phyloP scores from a whole-genome alignment of 2,113 vertebrate species.

The Dolichallabes microphthalmus region DNA sequence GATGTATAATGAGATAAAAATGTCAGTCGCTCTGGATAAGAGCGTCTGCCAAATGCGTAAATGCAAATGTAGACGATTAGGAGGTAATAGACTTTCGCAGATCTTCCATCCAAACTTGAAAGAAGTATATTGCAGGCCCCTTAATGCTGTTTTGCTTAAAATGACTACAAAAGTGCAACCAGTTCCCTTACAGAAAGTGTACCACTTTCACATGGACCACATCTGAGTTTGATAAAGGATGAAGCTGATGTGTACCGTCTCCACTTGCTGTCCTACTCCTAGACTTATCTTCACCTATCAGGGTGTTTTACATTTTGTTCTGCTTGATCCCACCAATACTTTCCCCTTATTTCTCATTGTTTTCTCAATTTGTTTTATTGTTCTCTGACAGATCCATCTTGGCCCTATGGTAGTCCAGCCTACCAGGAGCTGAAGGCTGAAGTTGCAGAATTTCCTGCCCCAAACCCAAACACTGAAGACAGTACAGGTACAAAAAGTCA shows the following conservation, averaged over 20 bases:
- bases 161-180: not conserved
- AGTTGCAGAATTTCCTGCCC: slow-evolving; percentile 81
- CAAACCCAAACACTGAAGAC: slow-evolving; percentile 65
- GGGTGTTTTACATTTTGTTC: not conserved
- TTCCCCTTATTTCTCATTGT: not conserved
- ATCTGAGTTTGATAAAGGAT: not conserved
- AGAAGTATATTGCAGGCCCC: not conserved
- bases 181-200: not conserved
- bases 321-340: not conserved
- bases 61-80: not conserved
- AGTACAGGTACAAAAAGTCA: slow-evolving; percentile 52
- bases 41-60: too few relatives aligned
- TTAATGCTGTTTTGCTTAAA: not conserved
- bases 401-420: slow-evolving; percentile 66
- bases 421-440: slow-evolving; percentile 90
- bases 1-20: too few relatives aligned
- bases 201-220: not conserved
- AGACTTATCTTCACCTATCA: not conserved
- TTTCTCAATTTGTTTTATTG: not conserved
- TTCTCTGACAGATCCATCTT: slow-evolving; percentile 64
- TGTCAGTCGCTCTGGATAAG: too few relatives aligned
- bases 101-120: not conserved
- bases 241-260: not conserved
- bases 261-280: not conserved
- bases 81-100: not conserved